A percentile compares a stretch with the other conserved stretches of the same genome.
Evolutionary conservation across 2,113 vertebrate species (phyloP).

Genomic region (Pelusios castaneus): DNA sequence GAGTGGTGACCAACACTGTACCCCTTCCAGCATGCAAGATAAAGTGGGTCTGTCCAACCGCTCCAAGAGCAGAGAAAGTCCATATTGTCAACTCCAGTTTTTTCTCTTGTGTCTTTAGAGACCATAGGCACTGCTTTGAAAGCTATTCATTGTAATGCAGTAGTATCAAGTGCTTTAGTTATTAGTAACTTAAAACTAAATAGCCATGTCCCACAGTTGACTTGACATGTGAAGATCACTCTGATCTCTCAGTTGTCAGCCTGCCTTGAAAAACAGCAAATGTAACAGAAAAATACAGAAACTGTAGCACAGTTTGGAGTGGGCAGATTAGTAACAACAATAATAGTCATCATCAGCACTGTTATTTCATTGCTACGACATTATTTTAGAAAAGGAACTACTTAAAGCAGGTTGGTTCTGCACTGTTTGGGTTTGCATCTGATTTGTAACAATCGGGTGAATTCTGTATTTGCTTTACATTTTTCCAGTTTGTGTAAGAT

Average conservation of each 20-base stretch:
- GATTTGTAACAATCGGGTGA: conserved; percentile 52
- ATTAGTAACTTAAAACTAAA: conserved; percentile 57
- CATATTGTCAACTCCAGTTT: background rate
- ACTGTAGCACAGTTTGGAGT: conserved; percentile 57
- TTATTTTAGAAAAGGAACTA: background rate
- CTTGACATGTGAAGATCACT: conserved; percentile 41
- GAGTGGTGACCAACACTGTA: background rate
- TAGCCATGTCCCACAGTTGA: conserved; percentile 46
- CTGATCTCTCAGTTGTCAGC: conserved; percentile 59
- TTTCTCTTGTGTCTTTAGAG: background rate
- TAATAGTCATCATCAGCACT: background rate
- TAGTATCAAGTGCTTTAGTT: conserved; percentile 49
- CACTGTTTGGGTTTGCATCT: conserved; percentile 28
- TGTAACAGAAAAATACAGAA: conserved; percentile 57
- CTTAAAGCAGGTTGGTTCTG: conserved; percentile 59
- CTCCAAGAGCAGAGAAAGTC: background rate
- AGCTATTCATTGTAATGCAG: conserved; percentile 45
- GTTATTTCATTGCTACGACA: conserved; percentile 57
- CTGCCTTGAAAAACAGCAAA: conserved; percentile 63
- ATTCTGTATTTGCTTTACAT: conserved; percentile 46
- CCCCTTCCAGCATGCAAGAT: background rate
- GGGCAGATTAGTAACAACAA: conserved; percentile 56
- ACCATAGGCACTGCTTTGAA: conserved; percentile 38
- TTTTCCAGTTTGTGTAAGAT: conserved; percentile 33
- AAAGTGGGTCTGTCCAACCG: background rate